Percentiles rank a stretch among this genome's conserved stretches.
Evolutionary conservation across 2,113 vertebrate genomes (phyloP).

Genomic region (Rhinopomastus cyanomelas): DNA sequence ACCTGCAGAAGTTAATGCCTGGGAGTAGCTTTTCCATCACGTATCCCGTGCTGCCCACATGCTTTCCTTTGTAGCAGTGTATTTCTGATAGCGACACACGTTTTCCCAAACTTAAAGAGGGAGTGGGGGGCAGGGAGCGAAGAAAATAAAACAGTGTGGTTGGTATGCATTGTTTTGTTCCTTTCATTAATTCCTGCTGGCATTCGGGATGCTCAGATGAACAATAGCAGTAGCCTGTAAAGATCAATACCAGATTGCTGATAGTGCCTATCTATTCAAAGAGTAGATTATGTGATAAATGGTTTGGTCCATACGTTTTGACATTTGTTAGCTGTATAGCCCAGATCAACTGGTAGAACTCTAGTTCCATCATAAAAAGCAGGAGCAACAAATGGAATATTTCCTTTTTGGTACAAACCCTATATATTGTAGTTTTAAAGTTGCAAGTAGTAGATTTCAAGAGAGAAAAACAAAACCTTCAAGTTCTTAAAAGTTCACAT

Average conservation of each 20-base stretch:
- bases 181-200: slow-evolving; percentile 97
- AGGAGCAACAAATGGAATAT: slow-evolving; percentile 58
- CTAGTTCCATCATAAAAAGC: slow-evolving; percentile 60
- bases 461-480: not conserved
- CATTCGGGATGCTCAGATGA: slow-evolving; percentile 89
- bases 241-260: slow-evolving; percentile 99
- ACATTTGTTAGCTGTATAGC: slow-evolving; percentile 84
- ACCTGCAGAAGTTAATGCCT: not conserved
- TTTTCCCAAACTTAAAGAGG: slow-evolving; percentile 66
- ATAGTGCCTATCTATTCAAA: slow-evolving; percentile 95
- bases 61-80: not conserved
- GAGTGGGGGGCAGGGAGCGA: not conserved
- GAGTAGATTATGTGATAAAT: slow-evolving; percentile 99
- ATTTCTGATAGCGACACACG: slow-evolving; percentile 40
- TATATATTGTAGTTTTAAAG: slow-evolving; percentile 13
- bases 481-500: not conserved
- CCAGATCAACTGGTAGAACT: slow-evolving; percentile 72
- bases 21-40: not conserved
- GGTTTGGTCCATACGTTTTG: slow-evolving; percentile 87
- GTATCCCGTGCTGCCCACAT: not conserved
- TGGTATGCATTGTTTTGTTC: slow-evolving; percentile 94
- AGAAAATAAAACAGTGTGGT: slow-evolving; percentile 65
- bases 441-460: slow-evolving; percentile 20
- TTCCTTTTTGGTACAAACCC: slow-evolving; percentile 55
- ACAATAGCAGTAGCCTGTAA: slow-evolving; percentile 90